These are phyloP conservation scores for Drosophila atripex DNA, from an alignment of 2,888 invertebrate genomes.

Conservation along the genomic window DNA sequence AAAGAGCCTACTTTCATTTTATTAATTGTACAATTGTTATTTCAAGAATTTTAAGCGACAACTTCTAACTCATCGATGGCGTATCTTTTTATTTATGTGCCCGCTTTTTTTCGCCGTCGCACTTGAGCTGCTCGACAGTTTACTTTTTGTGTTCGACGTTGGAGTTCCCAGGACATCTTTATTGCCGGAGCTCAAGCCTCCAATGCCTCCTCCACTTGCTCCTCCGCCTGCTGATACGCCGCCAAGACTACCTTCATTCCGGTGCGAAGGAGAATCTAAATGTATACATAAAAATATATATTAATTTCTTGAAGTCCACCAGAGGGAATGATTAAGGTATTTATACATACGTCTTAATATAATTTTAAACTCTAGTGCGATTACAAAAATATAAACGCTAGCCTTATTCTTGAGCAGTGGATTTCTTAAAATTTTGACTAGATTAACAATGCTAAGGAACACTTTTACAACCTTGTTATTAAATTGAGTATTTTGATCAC, in stretches of 20 bases:
- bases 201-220: constrained; percentile 10
- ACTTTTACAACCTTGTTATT: not conserved
- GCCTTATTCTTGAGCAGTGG: not conserved
- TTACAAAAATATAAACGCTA: not conserved
- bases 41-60: constrained; percentile 14
- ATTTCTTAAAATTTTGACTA: not conserved
- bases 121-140: constrained; percentile 83
- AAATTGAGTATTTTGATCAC: not conserved
- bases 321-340: not conserved
- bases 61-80: constrained; percentile 87
- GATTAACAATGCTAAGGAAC: not conserved
- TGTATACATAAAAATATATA: not conserved
- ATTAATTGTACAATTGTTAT: constrained; percentile 29
- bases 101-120: constrained; percentile 87
- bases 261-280: constrained; percentile 75
- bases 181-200: constrained; percentile 56
- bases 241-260: constrained; percentile 49
- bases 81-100: constrained; percentile 91
- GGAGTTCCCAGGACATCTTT: constrained; percentile 80
- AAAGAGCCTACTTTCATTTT: constrained; percentile 22
- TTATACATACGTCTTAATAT: not conserved
- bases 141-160: constrained; percentile 85
- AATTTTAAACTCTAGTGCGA: constrained; percentile 1
- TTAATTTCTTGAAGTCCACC: not conserved
- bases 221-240: constrained; percentile 34